phyloP scores from a whole-genome alignment of 2,888 invertebrate species.

The Ectropis crepuscularia region DNA sequence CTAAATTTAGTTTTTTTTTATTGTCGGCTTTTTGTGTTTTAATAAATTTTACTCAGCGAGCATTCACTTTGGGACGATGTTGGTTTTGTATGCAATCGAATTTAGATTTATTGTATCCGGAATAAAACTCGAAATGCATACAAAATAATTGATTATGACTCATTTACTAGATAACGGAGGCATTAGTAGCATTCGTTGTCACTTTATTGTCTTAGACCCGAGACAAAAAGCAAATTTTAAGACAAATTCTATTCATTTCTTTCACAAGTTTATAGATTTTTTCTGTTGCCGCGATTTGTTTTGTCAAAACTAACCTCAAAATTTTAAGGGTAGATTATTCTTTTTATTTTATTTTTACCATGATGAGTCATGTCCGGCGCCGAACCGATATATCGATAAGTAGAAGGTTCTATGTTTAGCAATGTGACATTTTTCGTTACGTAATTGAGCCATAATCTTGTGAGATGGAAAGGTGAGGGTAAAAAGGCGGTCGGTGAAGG shows the following conservation, averaged over 20 bases:
- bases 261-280: too few relatives aligned
- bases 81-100: slow-evolving; percentile 36
- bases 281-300: too few relatives aligned
- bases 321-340: too few relatives aligned
- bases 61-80: slow-evolving; percentile 29
- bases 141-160: slow-evolving; percentile 10
- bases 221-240: too few relatives aligned
- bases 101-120: slow-evolving; percentile 1
- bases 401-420: too few relatives aligned
- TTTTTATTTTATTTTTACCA: too few relatives aligned
- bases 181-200: not conserved
- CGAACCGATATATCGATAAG: too few relatives aligned
- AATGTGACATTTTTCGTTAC: too few relatives aligned
- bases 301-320: too few relatives aligned
- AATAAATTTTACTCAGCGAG: not conserved
- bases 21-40: slow-evolving; percentile 1
- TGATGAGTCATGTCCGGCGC: too few relatives aligned
- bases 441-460: slow-evolving; percentile 11
- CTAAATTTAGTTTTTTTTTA: slow-evolving; percentile 5
- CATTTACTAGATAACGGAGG: slow-evolving; percentile 3
- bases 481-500: slow-evolving; percentile 21
- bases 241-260: too few relatives aligned
- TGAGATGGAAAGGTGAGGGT: slow-evolving; percentile 23
- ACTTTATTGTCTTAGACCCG: too few relatives aligned
- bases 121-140: slow-evolving; percentile 6